These are phyloP conservation scores for Drosophila kepulauana DNA, from an alignment of 1,140 invertebrate species.

Conservation along the genomic window DNA sequence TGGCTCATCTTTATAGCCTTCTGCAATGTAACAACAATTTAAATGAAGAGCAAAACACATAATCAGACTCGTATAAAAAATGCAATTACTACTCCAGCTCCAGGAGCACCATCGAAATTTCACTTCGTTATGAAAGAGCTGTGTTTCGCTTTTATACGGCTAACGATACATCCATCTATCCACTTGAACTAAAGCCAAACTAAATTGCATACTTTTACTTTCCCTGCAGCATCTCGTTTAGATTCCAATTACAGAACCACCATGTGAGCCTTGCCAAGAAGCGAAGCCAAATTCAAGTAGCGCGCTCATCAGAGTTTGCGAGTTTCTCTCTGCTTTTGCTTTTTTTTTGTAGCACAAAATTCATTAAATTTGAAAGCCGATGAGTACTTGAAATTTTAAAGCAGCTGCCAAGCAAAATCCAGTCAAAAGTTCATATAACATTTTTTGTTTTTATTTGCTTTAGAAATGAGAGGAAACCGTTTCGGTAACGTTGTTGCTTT, in stretches of 20 bases:
- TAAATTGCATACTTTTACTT: constrained; percentile 31
- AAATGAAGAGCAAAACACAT: neutral
- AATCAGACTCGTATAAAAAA: neutral
- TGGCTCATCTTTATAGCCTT: too few relatives aligned
- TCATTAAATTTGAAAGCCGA: constrained; percentile 32
- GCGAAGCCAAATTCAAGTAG: constrained; percentile 21
- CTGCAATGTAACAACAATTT: too few relatives aligned
- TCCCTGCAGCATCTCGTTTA: constrained; percentile 33
- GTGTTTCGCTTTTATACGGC: neutral
- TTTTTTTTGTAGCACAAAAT: neutral
- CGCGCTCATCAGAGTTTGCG: constrained; percentile 22
- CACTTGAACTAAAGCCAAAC: constrained; percentile 37
- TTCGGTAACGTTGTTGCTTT: constrained; percentile 1
- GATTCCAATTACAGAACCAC: constrained; percentile 36
- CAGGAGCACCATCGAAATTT: neutral
- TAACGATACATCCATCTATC: constrained; percentile 19
- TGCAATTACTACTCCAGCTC: neutral
- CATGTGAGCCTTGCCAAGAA: constrained; percentile 24
- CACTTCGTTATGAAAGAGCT: constrained; percentile 1
- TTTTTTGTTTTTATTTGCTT: constrained; percentile 27
- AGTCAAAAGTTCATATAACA: constrained; percentile 24
- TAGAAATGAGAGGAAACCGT: constrained; percentile 17
- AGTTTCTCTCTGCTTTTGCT: neutral
- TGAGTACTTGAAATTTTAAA: constrained; percentile 9
- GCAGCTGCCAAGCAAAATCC: constrained; percentile 1